Conservation (phyloP, 2,797 vertebrate species). For the Sebastolobus alascanus region DNA sequence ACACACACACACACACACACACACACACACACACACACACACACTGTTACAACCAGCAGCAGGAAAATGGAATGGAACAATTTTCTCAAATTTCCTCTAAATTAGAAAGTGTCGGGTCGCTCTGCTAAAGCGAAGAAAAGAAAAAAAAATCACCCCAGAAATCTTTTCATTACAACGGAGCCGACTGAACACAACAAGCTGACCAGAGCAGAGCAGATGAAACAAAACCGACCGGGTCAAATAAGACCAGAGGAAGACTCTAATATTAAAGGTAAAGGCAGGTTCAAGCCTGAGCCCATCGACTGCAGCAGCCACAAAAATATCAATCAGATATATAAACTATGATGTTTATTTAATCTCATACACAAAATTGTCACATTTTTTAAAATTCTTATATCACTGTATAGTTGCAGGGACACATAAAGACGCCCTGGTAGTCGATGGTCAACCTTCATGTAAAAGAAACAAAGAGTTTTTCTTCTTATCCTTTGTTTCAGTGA, state of each 20-base stretch:
- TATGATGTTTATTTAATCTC: neutral
- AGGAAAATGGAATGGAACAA: constrained; percentile 84
- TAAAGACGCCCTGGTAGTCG: too few relatives aligned
- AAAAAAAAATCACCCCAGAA: constrained; percentile 47
- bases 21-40: constrained; percentile 68
- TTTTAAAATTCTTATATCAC: neutral
- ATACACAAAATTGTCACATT: too few relatives aligned
- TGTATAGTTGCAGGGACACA: neutral
- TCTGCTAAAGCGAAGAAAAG: constrained; percentile 71
- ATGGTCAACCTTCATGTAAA: too few relatives aligned
- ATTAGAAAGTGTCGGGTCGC: constrained; percentile 86
- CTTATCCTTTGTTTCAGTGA: too few relatives aligned
- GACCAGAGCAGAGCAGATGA: constrained; percentile 15
- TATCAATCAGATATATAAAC: neutral
- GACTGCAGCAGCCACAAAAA: neutral
- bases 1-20: constrained; percentile 51
- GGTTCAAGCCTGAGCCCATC: neutral
- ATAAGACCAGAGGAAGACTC: constrained; percentile 10
- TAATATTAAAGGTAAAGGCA: neutral
- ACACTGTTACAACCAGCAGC: constrained; percentile 57
- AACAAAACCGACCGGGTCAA: constrained; percentile 27
- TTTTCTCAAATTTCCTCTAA: constrained; percentile 91
- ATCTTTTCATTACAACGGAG: constrained; percentile 80
- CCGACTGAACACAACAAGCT: constrained; percentile 21
- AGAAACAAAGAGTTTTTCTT: too few relatives aligned